A percentile compares a stretch with the other conserved stretches of the same genome.
These are phyloP conservation scores for Drosophila birchii DNA, from an alignment of 2,888 invertebrate genomes.

Conservation along the genomic window DNA sequence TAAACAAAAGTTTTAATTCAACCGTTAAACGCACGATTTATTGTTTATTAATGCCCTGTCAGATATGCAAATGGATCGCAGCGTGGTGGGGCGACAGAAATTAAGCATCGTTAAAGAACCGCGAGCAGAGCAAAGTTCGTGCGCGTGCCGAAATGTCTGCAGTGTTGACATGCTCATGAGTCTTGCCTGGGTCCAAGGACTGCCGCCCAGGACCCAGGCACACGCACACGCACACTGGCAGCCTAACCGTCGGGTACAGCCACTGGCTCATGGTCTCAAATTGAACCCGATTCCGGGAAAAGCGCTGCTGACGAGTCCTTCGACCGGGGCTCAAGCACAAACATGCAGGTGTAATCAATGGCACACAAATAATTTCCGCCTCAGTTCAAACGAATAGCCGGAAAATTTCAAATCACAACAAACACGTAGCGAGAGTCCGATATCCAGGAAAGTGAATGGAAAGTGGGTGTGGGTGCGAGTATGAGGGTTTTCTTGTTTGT, in stretches of 20 bases:
- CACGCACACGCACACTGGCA: neutral
- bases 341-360: conserved; percentile 44
- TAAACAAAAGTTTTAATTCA: conserved; percentile 60
- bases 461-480: neutral
- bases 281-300: conserved; percentile 7
- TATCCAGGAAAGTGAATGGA: neutral
- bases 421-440: conserved; percentile 47
- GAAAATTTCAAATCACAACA: conserved; percentile 64
- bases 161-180: conserved; percentile 31
- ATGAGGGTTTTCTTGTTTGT: neutral
- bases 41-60: conserved; percentile 68
- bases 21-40: conserved; percentile 61
- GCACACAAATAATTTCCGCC: conserved; percentile 55
- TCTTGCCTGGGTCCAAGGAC: conserved; percentile 1
- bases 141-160: conserved; percentile 53
- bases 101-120: conserved; percentile 68
- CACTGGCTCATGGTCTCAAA: neutral
- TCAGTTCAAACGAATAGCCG: conserved; percentile 27
- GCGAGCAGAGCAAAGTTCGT: conserved; percentile 20
- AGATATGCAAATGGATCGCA: conserved; percentile 67
- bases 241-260: neutral
- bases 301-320: conserved; percentile 15
- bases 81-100: conserved; percentile 60
- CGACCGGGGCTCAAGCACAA: conserved; percentile 12
- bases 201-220: neutral